Conservation (phyloP, 1,140 invertebrate genomes). For the Saxidomus purpurata region DNA sequence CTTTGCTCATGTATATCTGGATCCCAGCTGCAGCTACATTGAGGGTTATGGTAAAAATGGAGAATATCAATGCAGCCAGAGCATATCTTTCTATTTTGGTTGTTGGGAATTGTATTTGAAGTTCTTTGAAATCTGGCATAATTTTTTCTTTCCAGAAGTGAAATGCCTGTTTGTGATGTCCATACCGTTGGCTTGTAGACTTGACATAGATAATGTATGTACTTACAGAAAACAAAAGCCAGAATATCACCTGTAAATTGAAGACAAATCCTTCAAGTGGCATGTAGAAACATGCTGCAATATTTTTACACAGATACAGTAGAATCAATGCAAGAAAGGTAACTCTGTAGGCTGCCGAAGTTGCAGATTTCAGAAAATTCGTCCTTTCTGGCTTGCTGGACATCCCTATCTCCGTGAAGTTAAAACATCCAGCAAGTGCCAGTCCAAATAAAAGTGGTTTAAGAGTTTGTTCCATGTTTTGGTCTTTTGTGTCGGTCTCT, state of each 20-base stretch:
- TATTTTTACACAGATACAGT: not conserved
- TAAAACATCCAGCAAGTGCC: conserved; percentile 21
- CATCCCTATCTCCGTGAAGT: not conserved
- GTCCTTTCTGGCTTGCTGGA: not conserved
- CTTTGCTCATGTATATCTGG: not conserved
- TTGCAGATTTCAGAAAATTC: not conserved
- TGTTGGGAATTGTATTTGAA: not conserved
- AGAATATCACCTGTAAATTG: not conserved
- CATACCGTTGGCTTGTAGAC: not conserved
- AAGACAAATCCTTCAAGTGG: not conserved
- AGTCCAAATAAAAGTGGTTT: not conserved
- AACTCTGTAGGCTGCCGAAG: not conserved
- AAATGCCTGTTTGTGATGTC: not conserved
- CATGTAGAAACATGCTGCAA: not conserved
- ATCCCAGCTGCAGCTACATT: not conserved
- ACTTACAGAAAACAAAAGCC: not conserved
- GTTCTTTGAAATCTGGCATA: not conserved
- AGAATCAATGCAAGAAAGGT: not conserved
- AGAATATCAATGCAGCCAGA: not conserved
- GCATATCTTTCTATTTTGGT: not conserved
- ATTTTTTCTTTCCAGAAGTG: not conserved
- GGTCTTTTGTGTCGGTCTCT: not conserved
- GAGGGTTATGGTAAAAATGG: not conserved
- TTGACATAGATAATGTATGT: not conserved
- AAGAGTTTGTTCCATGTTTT: not conserved